Conservation (phyloP, 2,113 vertebrate genomes). For the Hirundichthys speculiger region DNA sequence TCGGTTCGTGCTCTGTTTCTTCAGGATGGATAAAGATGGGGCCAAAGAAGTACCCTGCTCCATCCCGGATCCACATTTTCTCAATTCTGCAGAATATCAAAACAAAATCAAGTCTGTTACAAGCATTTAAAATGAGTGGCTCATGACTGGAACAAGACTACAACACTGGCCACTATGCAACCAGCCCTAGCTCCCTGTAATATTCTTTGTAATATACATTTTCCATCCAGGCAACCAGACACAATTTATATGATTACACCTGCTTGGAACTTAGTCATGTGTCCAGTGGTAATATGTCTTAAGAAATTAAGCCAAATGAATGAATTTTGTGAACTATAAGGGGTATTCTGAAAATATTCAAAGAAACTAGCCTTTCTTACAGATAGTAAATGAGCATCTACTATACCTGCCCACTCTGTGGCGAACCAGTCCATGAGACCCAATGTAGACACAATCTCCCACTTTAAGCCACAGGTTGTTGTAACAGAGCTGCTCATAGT, state of each 20-base stretch:
- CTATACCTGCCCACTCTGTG: conserved; percentile 93
- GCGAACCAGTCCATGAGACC: conserved; percentile 93
- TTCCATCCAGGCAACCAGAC: not conserved
- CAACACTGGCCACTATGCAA: not conserved
- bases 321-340: too few relatives aligned
- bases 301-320: too few relatives aligned
- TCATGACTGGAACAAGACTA: too few relatives aligned
- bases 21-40: conserved; percentile 99
- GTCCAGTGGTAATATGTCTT: too few relatives aligned
- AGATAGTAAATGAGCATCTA: not conserved
- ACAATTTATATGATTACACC: not conserved
- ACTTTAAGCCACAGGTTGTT: conserved; percentile 96
- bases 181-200: not conserved
- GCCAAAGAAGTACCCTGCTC: conserved; percentile 96
- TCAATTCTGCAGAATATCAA: conserved; percentile 78
- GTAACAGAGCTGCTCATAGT: conserved; percentile 96
- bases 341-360: too few relatives aligned
- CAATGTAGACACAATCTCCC: conserved; percentile 96
- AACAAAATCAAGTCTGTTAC: not conserved
- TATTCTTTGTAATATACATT: not conserved
- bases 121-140: not conserved
- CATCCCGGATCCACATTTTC: conserved; percentile 98
- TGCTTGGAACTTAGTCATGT: not conserved
- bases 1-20: conserved; percentile 97
- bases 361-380: too few relatives aligned